Conservation (phyloP, 2,888 invertebrate genomes). For the Candidula unifasciata region DNA sequence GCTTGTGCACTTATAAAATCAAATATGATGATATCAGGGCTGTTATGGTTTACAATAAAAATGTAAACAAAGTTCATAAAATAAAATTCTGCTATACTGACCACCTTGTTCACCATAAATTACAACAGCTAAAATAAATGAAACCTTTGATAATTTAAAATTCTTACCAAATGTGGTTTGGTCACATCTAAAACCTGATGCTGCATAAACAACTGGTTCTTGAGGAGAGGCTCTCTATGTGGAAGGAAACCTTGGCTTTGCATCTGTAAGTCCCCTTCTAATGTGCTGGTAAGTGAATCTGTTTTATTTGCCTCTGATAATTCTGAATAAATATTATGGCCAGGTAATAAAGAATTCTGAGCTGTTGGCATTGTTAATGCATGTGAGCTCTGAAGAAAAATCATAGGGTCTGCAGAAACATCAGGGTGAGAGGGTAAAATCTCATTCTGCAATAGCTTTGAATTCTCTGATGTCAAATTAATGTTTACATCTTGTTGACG, state of each 20-base stretch:
- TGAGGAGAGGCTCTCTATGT: not conserved
- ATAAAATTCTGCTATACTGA: too few relatives aligned
- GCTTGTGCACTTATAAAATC: too few relatives aligned
- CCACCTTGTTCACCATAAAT: too few relatives aligned
- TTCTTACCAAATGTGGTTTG: slow-evolving; percentile 6
- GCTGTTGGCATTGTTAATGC: not conserved
- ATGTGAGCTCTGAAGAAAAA: not conserved
- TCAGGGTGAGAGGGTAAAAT: slow-evolving; percentile 19
- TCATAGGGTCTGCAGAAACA: not conserved
- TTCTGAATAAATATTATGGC: not conserved
- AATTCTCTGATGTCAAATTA: not conserved
- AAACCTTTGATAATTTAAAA: not conserved
- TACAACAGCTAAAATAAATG: not conserved
- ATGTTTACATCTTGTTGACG: not conserved
- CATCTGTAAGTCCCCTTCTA: not conserved
- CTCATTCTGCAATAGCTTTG: slow-evolving; percentile 3
- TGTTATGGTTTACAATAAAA: too few relatives aligned
- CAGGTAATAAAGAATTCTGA: not conserved
- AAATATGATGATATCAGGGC: too few relatives aligned
- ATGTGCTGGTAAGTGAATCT: not conserved
- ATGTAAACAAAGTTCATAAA: too few relatives aligned
- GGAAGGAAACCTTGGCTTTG: not conserved
- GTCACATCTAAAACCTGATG: not conserved
- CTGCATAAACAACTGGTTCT: not conserved
- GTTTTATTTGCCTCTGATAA: not conserved